A percentile compares a stretch with the other conserved stretches of the same genome.
These are phyloP conservation scores for Masnerella sp. DNA, from an alignment of 2,888 invertebrate species.

Conservation along the genomic window DNA sequence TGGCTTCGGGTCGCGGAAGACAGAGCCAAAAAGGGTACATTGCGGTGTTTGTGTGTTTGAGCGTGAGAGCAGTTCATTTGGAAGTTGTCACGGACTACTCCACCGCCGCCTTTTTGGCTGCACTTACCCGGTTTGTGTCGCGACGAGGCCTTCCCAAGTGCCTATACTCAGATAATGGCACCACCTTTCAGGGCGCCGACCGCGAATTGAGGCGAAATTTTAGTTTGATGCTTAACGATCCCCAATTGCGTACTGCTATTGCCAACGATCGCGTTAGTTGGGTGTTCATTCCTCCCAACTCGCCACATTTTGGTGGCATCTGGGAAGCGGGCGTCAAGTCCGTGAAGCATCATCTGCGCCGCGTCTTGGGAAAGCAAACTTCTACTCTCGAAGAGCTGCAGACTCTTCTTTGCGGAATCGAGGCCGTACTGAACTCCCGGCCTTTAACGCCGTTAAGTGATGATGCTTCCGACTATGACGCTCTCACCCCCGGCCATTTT, in stretches of 20 bases:
- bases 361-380: background rate
- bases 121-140: background rate
- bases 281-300: background rate
- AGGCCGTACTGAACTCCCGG: conserved; percentile 52
- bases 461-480: conserved; percentile 43
- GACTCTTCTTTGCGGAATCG: conserved; percentile 33
- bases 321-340: conserved; percentile 1
- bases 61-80: background rate
- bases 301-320: background rate
- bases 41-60: background rate
- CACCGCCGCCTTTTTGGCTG: background rate
- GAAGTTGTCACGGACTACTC: background rate
- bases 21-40: background rate
- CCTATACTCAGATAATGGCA: background rate
- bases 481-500: conserved; percentile 62
- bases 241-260: background rate
- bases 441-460: conserved; percentile 31
- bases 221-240: background rate
- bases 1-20: background rate
- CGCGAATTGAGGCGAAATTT: background rate
- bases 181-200: background rate
- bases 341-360: conserved; percentile 10
- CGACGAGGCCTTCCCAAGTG: background rate
- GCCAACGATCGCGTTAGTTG: background rate
- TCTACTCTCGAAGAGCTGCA: conserved; percentile 6